Evolutionary conservation across 1,140 invertebrate species (phyloP), one percentile per base, ranked within the genome.

Genomic region (Nebria ingens): DNA sequence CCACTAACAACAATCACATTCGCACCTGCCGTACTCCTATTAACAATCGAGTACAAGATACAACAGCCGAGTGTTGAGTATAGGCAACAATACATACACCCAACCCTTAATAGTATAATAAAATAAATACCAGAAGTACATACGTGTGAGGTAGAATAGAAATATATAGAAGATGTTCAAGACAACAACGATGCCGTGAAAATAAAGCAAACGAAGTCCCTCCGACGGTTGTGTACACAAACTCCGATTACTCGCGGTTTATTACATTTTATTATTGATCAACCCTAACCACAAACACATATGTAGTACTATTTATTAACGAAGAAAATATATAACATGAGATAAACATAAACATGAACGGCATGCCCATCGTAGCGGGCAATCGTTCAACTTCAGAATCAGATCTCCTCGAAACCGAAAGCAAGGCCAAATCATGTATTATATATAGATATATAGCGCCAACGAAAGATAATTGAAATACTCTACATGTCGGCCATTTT

Each of bases 381-480:
- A 45, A 17, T 45, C 40, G 17, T 45, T 45, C 40, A 45, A 45
- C 40, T 45, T 45, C 40, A 45, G n/a, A n/a, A n/a, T n/a, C n/a
- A n/a, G 40, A 45, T 45, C 40, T 17, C 17, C 40, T 45, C 40
- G 40, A 45, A 45, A 45, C 40, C 17, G 40, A 45, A 6, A 45
- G 40, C 40, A 45, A 45, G 40, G 40, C 40, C 40, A 45, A 45
- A 45, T 45, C 17, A 45, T n/a, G n/a, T n/a, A n/a, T n/a, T n/a
- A n/a, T n/a, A n/a, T n/a, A n/a, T n/a, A n/a, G n/a, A n/a, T n/a
- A n/a, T 45, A 45, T 45, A 45, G 9, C 9, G 40, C 40, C 40
- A 45, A 45, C 40, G 40, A 45, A 45, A 45, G 17, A 45, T 45
- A 45, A 45, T 45, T 45, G 40, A 45, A 45, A 45, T 45, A 45